Evolutionary conservation across 2,113 vertebrate genomes (phyloP), one percentile per base, ranked within the genome.

Genomic region (Oryzias javanicus): DNA sequence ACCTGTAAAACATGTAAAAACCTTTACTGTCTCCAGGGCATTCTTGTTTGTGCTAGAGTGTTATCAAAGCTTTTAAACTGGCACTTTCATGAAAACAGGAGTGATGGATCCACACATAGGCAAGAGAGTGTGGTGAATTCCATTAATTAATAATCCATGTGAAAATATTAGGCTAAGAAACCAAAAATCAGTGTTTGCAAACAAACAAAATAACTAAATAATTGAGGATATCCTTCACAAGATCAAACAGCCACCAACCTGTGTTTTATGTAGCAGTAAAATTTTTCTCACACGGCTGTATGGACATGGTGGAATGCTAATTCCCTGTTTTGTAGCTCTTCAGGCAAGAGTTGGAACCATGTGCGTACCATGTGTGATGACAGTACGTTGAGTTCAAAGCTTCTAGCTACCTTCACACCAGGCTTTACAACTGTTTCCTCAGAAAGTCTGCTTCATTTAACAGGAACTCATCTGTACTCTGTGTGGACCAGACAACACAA

Each of bases 341-440:
- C 46, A 70, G 72, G 75, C 54, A 61, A 70, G 56, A 54, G 46
- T 25, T 27, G 5, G 51, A 49, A 18, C 60, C 82, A 85, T 79
- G 78, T 85, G 84, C 19, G 5, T 59, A 22, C 78, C 78, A 83
- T 67, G 55, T 83, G 82, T 79, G 49, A 72, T 35, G 45, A 17
- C 44, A 7, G 19, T 17, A 15, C 72, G 42, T 49, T 41, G 13
- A 63, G 25, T 47, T 3, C 40, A 15, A 57, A 18, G 49, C 40
- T 68, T 4, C 50, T 61, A 49, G 55, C 13, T 42, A 13, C 29
- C 13, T 58, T 12, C 52, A 48, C 29, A 50, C 15, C 18, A 12
- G 8, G 35, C 7, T 35, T 35, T n/a, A n/a, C n/a, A n/a, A n/a
- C n/a, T 35, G 35, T 35, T 35, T 35, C 35, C 35, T 12, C 27